Conservation (phyloP, 2,888 invertebrate species). For the Escarpia spicata region DNA sequence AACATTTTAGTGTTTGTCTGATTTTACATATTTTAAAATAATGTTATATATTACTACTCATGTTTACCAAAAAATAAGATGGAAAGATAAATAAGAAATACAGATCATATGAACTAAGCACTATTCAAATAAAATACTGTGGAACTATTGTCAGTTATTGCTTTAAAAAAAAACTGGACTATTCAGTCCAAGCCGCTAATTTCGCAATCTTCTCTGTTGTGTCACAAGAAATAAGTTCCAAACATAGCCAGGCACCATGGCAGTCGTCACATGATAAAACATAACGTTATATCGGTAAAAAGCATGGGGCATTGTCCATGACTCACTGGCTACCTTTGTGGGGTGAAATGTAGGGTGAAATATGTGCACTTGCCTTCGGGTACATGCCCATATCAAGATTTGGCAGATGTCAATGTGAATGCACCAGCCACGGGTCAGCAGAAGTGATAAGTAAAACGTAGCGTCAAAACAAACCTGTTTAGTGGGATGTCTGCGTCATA, state of each 20-base stretch:
- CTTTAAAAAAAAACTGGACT: neutral
- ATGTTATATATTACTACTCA: too few species aligned
- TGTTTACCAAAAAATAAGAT: too few species aligned
- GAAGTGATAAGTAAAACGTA: neutral
- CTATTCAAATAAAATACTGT: neutral
- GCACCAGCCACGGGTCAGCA: neutral
- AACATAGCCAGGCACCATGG: neutral
- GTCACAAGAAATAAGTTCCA: neutral
- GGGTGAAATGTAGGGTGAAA: slow-evolving; percentile 13
- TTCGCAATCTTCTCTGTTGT: neutral
- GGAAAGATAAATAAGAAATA: too few species aligned
- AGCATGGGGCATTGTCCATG: neutral
- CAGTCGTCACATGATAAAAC: neutral
- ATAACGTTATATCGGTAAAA: neutral
- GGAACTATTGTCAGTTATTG: neutral
- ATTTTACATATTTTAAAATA: neutral
- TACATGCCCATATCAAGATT: slow-evolving; percentile 16
- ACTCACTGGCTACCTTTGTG: neutral
- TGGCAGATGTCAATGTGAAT: neutral
- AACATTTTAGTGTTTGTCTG: neutral
- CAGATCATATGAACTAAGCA: too few species aligned
- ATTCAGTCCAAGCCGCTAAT: neutral
- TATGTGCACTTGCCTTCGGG: neutral
- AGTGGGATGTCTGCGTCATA: neutral
- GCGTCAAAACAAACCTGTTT: slow-evolving; percentile 16